Conservation (phyloP, 2,797 vertebrate genomes). For the Siniperca scherzeri region DNA sequence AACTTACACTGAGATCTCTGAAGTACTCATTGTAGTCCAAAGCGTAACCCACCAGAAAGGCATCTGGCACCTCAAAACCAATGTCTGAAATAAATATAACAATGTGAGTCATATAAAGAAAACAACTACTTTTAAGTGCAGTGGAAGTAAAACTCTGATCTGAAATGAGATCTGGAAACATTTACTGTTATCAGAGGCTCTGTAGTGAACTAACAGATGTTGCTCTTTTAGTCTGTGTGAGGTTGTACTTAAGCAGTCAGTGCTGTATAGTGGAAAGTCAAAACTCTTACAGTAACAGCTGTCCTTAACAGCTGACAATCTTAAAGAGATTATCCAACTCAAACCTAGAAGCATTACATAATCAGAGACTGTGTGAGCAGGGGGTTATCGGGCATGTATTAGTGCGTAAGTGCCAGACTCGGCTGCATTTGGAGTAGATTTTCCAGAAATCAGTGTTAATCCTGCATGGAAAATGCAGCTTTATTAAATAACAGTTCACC, state of each 20-base stretch:
- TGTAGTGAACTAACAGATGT: neutral
- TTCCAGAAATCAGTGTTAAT: slow-evolving; percentile 66
- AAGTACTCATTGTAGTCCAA: slow-evolving; percentile 92
- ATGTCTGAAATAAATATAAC: slow-evolving; percentile 79
- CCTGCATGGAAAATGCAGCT: slow-evolving; percentile 42
- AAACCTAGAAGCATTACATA: slow-evolving; percentile 84
- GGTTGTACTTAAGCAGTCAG: slow-evolving; percentile 38
- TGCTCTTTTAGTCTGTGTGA: slow-evolving; percentile 50
- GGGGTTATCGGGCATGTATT: slow-evolving; percentile 44
- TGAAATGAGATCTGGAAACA: slow-evolving; percentile 1
- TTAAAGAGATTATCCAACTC: slow-evolving; percentile 84
- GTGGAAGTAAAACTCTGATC: slow-evolving; percentile 16
- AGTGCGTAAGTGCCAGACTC: slow-evolving; percentile 49
- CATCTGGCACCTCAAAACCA: slow-evolving; percentile 90
- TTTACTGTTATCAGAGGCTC: neutral
- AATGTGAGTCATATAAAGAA: slow-evolving; percentile 27
- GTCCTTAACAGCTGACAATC: slow-evolving; percentile 68
- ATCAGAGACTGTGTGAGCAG: slow-evolving; percentile 58
- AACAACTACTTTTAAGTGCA: neutral
- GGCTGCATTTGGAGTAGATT: slow-evolving; percentile 47
- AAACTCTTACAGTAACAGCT: slow-evolving; percentile 71
- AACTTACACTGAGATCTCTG: slow-evolving; percentile 89
- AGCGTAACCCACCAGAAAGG: slow-evolving; percentile 89
- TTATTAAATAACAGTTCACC: slow-evolving; percentile 28
- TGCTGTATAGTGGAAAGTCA: slow-evolving; percentile 49